Percentiles rank a stretch among this genome's conserved stretches.
Conservation (phyloP, 2,113 vertebrate species). For the Octodon degus region DNA sequence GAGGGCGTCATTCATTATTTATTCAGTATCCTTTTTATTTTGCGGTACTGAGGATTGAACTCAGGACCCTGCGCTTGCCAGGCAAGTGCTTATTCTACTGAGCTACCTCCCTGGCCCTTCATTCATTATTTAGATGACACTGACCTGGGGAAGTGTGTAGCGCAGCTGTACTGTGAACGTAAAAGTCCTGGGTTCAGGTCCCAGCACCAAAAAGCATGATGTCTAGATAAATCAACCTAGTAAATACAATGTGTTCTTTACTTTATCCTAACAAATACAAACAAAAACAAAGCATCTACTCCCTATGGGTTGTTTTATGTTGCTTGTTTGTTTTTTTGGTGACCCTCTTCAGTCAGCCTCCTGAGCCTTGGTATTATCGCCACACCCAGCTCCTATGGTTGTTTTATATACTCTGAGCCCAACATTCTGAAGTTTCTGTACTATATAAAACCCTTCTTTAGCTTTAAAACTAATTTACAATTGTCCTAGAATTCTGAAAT, state of each 20-base stretch:
- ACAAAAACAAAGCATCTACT: background rate
- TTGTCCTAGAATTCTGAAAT: background rate
- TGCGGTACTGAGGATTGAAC: no score
- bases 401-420: background rate
- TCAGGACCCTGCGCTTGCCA: no score
- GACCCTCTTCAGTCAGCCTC: background rate
- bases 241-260: background rate
- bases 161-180: background rate
- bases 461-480: constrained; percentile 9
- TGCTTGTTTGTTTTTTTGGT: background rate
- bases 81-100: no score
- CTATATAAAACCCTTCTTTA: background rate
- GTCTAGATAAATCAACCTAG: constrained; percentile 11
- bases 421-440: background rate
- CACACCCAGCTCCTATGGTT: background rate
- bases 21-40: no score
- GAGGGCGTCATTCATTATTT: background rate
- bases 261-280: background rate
- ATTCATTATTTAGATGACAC: background rate
- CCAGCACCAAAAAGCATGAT: background rate
- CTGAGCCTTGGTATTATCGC: background rate
- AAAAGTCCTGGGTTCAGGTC: background rate
- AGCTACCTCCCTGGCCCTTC: no score
- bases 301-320: background rate
- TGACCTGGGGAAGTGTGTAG: background rate